Conservation (phyloP, 1,140 invertebrate species). For the Sminthurinus signatus region DNA sequence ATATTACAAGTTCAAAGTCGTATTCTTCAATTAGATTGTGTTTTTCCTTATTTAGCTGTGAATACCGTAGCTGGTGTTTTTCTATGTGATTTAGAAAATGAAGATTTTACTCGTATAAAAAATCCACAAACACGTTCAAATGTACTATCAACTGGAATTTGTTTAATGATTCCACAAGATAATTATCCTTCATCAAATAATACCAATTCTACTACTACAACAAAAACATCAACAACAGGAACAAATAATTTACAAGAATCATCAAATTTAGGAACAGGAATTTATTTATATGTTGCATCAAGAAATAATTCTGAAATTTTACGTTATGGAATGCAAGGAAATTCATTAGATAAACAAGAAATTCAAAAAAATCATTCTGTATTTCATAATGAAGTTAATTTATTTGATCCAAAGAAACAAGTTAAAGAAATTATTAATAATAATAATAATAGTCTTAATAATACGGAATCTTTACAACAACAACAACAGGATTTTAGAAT, state of each 20-base stretch:
- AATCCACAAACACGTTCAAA: neutral
- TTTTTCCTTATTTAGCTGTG: slow-evolving; percentile 35
- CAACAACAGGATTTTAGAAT: slow-evolving; percentile 2
- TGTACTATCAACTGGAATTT: slow-evolving; percentile 18
- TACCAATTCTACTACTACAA: too few relatives aligned
- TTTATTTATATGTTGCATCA: slow-evolving; percentile 13
- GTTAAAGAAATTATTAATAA: too few relatives aligned
- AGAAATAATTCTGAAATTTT: neutral
- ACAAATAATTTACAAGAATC: neutral
- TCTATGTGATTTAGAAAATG: slow-evolving; percentile 39
- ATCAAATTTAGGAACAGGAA: neutral
- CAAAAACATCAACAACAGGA: too few relatives aligned
- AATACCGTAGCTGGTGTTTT: slow-evolving; percentile 19
- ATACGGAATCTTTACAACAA: neutral
- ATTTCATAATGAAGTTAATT: neutral
- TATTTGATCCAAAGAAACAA: slow-evolving; percentile 12
- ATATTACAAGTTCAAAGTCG: slow-evolving; percentile 26
- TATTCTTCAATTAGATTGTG: slow-evolving; percentile 33
- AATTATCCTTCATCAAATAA: too few relatives aligned
- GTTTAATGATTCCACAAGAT: slow-evolving; percentile 13
- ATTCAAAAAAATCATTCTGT: neutral
- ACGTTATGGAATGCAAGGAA: slow-evolving; percentile 11
- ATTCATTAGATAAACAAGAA: neutral
- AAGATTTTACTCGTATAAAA: slow-evolving; percentile 33
- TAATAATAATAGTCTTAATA: too few relatives aligned